Percentiles rank a stretch among this genome's conserved stretches.
phyloP scores from a whole-genome alignment of 1,140 invertebrate genomes.

The Drosophila bipectinata region DNA sequence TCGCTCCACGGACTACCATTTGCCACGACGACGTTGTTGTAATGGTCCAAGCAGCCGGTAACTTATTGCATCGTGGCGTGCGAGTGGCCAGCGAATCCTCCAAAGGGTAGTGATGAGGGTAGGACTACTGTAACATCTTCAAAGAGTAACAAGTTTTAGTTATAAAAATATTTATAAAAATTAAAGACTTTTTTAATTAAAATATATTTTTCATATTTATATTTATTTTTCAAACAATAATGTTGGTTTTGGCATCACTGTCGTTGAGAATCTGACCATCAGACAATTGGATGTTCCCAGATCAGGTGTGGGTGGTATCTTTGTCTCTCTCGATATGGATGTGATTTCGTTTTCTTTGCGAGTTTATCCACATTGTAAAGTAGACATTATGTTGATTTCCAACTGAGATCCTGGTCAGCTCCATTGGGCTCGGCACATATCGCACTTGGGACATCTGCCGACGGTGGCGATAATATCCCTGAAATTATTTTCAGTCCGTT shows the following conservation, averaged over 20 bases:
- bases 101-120: conserved; percentile 5
- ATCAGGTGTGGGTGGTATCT: conserved; percentile 10
- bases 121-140: neutral
- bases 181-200: no score
- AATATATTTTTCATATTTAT: neutral
- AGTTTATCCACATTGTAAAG: conserved; percentile 80
- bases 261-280: conserved; percentile 25
- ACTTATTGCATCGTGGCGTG: conserved; percentile 80
- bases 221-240: neutral
- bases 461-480: conserved; percentile 70
- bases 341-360: conserved; percentile 73
- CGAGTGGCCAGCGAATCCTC: conserved; percentile 54
- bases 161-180: no score
- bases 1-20: conserved; percentile 29
- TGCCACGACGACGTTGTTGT: conserved; percentile 42
- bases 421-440: conserved; percentile 53
- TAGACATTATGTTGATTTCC: conserved; percentile 80
- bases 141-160: neutral
- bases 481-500: conserved; percentile 77
- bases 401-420: conserved; percentile 24
- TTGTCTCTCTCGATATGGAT: conserved; percentile 58
- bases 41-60: conserved; percentile 67
- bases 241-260: neutral
- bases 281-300: conserved; percentile 47
- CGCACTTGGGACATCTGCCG: conserved; percentile 75